phyloP scores from a whole-genome alignment of 2,888 invertebrate genomes.

The Lomographa bimaculata region DNA sequence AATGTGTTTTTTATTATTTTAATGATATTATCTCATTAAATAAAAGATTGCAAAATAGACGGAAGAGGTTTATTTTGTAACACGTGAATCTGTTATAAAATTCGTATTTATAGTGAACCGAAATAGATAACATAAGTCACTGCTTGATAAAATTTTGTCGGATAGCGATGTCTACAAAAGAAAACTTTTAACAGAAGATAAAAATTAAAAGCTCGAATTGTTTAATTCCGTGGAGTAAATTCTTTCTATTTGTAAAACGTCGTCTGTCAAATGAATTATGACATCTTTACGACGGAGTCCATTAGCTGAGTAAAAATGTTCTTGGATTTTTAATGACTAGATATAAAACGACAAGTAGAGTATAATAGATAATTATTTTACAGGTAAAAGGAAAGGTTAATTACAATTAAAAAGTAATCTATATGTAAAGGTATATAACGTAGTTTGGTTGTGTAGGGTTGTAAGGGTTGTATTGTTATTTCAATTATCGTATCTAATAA shows the following conservation, averaged over 20 bases:
- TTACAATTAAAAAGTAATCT: conserved; percentile 5
- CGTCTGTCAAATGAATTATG: conserved; percentile 65
- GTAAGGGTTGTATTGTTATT: no score
- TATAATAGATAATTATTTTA: conserved; percentile 27
- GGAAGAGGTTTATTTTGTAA: no score
- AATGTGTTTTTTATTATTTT: no score
- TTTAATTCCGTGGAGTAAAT: conserved; percentile 53
- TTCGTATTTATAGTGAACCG: no score
- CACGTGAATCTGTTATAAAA: no score
- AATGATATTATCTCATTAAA: background rate
- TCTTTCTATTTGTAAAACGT: conserved; percentile 51
- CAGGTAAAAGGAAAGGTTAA: conserved; percentile 10
- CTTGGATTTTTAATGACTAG: conserved; percentile 45
- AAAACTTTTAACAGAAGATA: conserved; percentile 43
- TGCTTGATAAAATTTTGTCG: conserved; percentile 37
- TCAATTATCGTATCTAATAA: no score
- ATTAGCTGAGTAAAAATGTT: conserved; percentile 55
- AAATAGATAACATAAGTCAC: no score
- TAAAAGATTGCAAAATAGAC: no score
- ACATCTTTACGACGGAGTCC: conserved; percentile 56
- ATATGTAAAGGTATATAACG: no score
- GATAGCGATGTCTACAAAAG: conserved; percentile 26
- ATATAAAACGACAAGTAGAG: conserved; percentile 28
- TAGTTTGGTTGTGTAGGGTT: no score
- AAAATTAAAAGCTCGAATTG: conserved; percentile 54